Conservation (phyloP, 2,113 vertebrate species). For the Rattus rattus region DNA sequence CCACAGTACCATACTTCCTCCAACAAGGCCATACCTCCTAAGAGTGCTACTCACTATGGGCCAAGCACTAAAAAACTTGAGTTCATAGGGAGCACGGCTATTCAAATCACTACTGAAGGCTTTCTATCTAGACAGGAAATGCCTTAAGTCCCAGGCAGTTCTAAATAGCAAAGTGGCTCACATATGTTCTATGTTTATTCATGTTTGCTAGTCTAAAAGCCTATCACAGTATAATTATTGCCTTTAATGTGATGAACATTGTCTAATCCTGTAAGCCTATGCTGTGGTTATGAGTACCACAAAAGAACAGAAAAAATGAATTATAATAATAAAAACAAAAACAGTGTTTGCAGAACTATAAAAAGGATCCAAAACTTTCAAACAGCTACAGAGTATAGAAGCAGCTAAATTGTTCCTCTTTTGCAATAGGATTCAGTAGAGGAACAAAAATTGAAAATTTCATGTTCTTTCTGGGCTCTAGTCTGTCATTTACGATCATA, state of each 20-base stretch:
- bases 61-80: neutral
- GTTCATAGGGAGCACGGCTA: neutral
- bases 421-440: neutral
- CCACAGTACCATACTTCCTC: neutral
- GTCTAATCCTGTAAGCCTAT: neutral
- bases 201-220: neutral
- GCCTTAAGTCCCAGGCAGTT: neutral
- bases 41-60: neutral
- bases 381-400: conserved; percentile 7
- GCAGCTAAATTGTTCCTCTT: neutral
- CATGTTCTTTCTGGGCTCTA: conserved; percentile 16
- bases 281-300: neutral
- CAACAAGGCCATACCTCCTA: neutral
- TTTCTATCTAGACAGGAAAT: neutral
- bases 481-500: conserved; percentile 66
- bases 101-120: neutral
- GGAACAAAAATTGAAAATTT: conserved; percentile 61
- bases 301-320: neutral
- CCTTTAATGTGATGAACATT: neutral
- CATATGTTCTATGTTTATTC: neutral
- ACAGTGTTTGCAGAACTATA: neutral
- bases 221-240: neutral
- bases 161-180: neutral
- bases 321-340: neutral
- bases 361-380: neutral